Evolutionary conservation across 2,113 vertebrate genomes (phyloP).

Genomic region (Octodon degus): DNA sequence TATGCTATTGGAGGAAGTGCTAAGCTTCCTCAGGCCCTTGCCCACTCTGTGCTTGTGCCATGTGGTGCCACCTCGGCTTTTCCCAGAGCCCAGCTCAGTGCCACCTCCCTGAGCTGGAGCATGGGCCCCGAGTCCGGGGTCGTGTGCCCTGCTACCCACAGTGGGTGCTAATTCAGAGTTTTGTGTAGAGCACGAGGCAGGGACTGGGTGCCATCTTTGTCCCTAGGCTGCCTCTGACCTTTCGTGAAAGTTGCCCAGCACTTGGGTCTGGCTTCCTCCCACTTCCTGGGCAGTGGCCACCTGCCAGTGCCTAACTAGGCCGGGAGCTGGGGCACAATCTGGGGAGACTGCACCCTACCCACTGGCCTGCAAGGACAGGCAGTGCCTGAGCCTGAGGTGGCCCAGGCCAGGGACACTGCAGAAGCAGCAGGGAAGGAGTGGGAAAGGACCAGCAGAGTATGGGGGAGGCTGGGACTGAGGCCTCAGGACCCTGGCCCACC

Average conservation of each 20-base stretch:
- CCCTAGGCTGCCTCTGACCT: neutral
- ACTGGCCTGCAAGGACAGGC: neutral
- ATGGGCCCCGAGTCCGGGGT: neutral
- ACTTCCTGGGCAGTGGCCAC: neutral
- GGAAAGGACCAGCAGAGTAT: no score
- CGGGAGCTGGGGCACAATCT: neutral
- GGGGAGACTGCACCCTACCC: neutral
- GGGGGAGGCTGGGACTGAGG: neutral
- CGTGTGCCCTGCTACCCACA: neutral
- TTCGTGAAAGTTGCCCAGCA: neutral
- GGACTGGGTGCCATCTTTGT: fast-evolving
- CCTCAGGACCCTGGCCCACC: neutral
- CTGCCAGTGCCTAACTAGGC: slow-evolving; percentile 5
- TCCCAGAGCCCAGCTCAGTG: neutral
- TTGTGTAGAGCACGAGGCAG: neutral
- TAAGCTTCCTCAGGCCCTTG: neutral
- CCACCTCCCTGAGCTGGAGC: neutral
- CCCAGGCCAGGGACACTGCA: no score
- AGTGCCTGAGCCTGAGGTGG: neutral
- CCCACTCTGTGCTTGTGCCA: neutral
- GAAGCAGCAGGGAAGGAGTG: neutral
- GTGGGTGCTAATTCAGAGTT: neutral
- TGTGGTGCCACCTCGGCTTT: neutral
- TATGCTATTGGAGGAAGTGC: neutral
- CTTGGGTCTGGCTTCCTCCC: neutral